phyloP scores from a whole-genome alignment of 2,888 invertebrate genomes.

The Drosophila anceps region DNA sequence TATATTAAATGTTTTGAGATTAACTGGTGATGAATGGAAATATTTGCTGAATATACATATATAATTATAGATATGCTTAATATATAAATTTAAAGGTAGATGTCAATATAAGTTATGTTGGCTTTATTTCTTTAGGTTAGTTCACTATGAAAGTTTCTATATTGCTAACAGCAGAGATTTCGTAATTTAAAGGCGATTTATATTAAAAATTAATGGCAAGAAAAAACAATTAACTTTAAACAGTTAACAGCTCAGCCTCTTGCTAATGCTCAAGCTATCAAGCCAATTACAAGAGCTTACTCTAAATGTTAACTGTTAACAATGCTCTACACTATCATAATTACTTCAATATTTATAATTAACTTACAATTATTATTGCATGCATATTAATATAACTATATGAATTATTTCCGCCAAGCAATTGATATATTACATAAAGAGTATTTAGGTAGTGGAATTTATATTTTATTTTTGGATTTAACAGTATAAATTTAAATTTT shows the following conservation, averaged over 20 bases:
- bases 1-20: neutral
- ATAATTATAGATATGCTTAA: neutral
- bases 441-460: constrained; percentile 14
- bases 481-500: neutral
- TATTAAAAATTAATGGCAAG: too few relatives aligned
- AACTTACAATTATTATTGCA: neutral
- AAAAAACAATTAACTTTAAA: too few relatives aligned
- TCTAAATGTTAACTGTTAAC: neutral
- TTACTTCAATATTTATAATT: neutral
- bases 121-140: too few relatives aligned
- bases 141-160: too few relatives aligned
- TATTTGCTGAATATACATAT: neutral
- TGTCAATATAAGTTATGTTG: too few relatives aligned
- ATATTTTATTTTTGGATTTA: constrained; percentile 4
- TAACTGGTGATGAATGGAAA: neutral
- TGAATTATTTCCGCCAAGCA: constrained; percentile 3
- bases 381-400: neutral
- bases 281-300: neutral
- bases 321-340: neutral
- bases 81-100: too few relatives aligned
- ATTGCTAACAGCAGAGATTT: too few relatives aligned
- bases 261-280: neutral
- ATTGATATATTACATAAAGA: neutral
- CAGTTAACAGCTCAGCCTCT: too few relatives aligned
- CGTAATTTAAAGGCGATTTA: too few relatives aligned